Evolutionary conservation across 2,888 invertebrate genomes (phyloP).

Genomic region (Yponomeuta plumbellus): DNA sequence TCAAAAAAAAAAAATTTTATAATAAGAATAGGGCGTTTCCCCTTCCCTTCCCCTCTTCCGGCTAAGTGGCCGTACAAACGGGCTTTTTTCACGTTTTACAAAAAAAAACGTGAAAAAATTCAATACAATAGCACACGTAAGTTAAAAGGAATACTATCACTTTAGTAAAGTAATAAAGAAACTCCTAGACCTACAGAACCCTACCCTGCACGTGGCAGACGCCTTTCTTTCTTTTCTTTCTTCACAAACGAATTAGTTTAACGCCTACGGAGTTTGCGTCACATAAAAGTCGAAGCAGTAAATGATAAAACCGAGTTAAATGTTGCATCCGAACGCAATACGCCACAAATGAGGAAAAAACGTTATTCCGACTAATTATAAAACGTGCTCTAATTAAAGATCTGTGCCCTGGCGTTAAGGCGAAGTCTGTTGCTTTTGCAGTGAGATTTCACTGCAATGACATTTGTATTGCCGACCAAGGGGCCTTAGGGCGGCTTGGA

Average conservation of each 20-base stretch:
- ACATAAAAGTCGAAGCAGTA: background rate
- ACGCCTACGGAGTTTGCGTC: background rate
- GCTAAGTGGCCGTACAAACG: too few relatives aligned
- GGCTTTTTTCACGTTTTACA: too few relatives aligned
- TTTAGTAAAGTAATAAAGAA: too few relatives aligned
- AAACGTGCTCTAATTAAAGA: background rate
- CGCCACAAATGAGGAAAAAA: background rate
- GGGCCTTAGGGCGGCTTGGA: too few relatives aligned
- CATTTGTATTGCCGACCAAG: background rate
- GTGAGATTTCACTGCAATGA: background rate
- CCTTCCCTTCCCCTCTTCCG: too few relatives aligned
- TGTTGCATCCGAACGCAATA: background rate
- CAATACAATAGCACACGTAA: too few relatives aligned
- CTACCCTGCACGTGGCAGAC: background rate
- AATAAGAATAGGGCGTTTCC: too few relatives aligned
- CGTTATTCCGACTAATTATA: background rate
- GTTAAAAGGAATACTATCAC: too few relatives aligned
- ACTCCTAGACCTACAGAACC: too few relatives aligned
- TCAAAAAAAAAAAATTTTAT: too few relatives aligned
- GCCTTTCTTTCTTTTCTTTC: background rate
- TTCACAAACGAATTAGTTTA: background rate
- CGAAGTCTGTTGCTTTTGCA: background rate
- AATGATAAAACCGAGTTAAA: background rate
- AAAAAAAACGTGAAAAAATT: too few relatives aligned
- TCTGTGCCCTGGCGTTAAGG: slow-evolving; percentile 2